These are phyloP conservation scores for Telmatherina bonti DNA, from an alignment of 2,797 vertebrate genomes.

Conservation along the genomic window DNA sequence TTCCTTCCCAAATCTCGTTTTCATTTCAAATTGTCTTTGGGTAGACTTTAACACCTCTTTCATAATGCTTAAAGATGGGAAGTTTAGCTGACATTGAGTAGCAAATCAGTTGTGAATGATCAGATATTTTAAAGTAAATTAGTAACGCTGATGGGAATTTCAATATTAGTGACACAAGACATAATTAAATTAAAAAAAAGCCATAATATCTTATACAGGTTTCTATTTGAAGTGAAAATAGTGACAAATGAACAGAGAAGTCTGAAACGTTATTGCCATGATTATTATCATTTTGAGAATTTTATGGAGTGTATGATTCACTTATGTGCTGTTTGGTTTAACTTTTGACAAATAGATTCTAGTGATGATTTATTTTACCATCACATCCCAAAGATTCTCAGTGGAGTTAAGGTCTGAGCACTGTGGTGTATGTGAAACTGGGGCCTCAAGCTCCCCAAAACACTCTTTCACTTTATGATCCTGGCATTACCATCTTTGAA, in stretches of 20 bases:
- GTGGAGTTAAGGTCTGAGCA: too few relatives aligned
- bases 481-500: too few relatives aligned
- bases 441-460: too few relatives aligned
- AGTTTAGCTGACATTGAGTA: too few relatives aligned
- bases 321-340: background rate
- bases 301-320: background rate
- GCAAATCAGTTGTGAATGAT: too few relatives aligned
- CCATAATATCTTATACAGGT: background rate
- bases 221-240: background rate
- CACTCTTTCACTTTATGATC: too few relatives aligned
- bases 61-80: conserved; percentile 3
- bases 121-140: too few relatives aligned
- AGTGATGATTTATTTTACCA: background rate
- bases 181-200: background rate
- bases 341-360: background rate
- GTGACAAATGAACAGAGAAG: background rate
- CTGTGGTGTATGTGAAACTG: too few relatives aligned
- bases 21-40: conserved; percentile 28
- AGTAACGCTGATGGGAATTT: background rate
- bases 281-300: background rate
- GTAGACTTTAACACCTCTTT: conserved; percentile 41
- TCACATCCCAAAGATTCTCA: background rate
- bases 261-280: background rate
- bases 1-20: conserved; percentile 24
- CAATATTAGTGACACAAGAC: background rate